Base-by-base conservation (phyloP, 2,888 invertebrate genomes). In the Thereva nobilitata region DNA sequence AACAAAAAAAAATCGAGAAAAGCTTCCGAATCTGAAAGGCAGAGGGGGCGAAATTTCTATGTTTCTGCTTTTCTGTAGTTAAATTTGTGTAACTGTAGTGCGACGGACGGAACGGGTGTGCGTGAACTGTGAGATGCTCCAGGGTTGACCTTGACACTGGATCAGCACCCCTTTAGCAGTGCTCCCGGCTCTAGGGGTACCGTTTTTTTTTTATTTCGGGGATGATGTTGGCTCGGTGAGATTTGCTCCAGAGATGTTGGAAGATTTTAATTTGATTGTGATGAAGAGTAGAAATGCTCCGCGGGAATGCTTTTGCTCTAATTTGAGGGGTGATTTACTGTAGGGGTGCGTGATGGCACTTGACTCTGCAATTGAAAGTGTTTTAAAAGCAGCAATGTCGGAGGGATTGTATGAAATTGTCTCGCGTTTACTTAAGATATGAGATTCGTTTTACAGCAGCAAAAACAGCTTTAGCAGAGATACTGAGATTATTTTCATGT, bases 141-240 rank as follows among this genome's bases (percentile, higher is more conserved):
- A 12, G 34, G 44, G 34, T 38, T 56, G 42, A 56, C 56, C 56
- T 56, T 56, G 56, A 56, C 56, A 56, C 56, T 56, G 56, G 56
- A 4, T 8, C 7, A 34, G 34, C 56, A 56, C 44, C 56, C 56
- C 44, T 56, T 56, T 5, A 44, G 44, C 38, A 10, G 12, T 42
- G 56, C 23, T 23, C 23, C 23, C 23, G 23, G 23, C 23, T 23
- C 23, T 23, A 23, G 23, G 23, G 23, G 23, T 23, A 23, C 23
- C 23, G 23, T 23, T 23, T 23, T 23, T 23, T 23, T 23, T 1
- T 23, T 23, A 23, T 23, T 23, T 23, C 23, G 23, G 23, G 23
- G 23, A 56, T 34, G 41, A 42, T 56, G 56, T 42, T 42, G 42
- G 44, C 44, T 23, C 44, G 23, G 44, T 7, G 47, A 37, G 44